Base-by-base conservation (phyloP, 1,140 invertebrate species). In the Arion vulgaris region DNA sequence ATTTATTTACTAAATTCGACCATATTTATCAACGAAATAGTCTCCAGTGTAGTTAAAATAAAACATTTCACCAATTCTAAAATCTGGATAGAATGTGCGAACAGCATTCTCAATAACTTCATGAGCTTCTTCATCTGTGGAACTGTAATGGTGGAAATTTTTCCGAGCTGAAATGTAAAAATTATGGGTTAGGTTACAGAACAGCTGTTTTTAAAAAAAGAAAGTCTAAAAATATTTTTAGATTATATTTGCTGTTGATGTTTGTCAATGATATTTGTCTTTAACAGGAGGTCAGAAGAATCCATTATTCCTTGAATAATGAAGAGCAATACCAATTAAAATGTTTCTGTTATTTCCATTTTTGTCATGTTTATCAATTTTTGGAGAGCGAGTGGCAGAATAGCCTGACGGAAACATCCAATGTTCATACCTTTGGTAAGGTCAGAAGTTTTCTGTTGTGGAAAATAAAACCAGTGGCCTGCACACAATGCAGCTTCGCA, bases 71-170 rank as follows among this genome's bases (percentile, higher is more conserved):
- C 77, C 69, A 62, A 86, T 85, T 9, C 72, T 82, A n/a, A 66
- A 69, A 78, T 86, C 80, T n/a, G 72, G 80, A 26, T 41, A 45
- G 68, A 81, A 89, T 32, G 66, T 19, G 28, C 82, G 80, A 49
- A 79, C 36, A 72, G 83, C 87, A 80, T 89, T 89, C 38, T 87
- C 85, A 45, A 89, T 88, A 15, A 89, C 19, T 28, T 85, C 73
- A 17, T 83, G 68, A 23, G 81, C 69, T 71, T 85, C 86, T 11
- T 39, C 71, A 28, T 86, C 75, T 0, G 79, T 57, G 78, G 83
- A 83, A 17, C 77, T 82, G 57, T 86, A 89, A 38, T 71, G 66
- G 78, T 89, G 88, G 17, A 51, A 38, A 81, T 84, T 89, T 66
- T 86, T 85, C 39, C 88, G 81, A 28, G 86, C 88, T 89, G 83